Conservation (phyloP, 2,113 vertebrate species). For the Alaudala cheleensis region DNA sequence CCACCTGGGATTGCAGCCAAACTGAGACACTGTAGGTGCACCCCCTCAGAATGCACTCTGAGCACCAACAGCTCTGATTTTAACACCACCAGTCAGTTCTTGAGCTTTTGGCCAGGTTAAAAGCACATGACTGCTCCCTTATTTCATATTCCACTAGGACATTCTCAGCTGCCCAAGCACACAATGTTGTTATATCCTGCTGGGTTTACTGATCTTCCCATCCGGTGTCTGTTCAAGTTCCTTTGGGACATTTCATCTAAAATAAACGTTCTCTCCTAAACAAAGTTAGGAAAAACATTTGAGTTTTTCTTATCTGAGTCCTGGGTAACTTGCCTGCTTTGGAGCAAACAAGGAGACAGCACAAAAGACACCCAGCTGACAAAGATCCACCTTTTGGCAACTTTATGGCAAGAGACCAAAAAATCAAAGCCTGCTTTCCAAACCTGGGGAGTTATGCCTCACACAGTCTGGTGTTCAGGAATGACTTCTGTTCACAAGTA, state of each 20-base stretch:
- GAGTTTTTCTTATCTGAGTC: neutral
- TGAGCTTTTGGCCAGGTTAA: neutral
- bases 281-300: neutral
- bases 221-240: neutral
- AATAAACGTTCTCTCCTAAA: neutral
- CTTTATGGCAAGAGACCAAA: neutral
- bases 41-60: neutral
- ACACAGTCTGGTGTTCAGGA: neutral
- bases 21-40: accelerated
- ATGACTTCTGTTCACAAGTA: neutral
- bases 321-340: neutral
- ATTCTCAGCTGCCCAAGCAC: neutral
- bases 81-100: accelerated
- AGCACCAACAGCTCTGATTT: neutral
- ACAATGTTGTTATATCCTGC: neutral
- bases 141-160: neutral
- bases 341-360: neutral
- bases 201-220: neutral
- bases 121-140: neutral
- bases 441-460: neutral
- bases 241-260: neutral
- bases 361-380: neutral
- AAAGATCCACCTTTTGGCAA: neutral
- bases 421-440: neutral
- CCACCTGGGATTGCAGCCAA: accelerated